These are phyloP conservation scores for Poeciliopsis turneri DNA, from an alignment of 2,797 vertebrate genomes.

Conservation along the genomic window DNA sequence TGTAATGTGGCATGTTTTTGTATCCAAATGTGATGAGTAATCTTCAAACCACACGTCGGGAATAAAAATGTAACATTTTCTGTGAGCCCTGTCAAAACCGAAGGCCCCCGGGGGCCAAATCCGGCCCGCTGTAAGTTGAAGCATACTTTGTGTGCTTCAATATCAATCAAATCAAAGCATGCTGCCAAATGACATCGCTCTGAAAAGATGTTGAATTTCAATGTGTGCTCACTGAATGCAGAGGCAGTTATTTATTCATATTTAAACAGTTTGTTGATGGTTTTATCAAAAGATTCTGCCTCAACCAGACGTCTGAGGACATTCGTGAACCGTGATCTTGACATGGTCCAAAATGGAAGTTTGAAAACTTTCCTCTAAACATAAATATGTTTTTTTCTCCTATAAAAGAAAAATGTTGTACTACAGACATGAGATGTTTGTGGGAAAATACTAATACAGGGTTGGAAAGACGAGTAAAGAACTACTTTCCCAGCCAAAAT, in stretches of 20 bases:
- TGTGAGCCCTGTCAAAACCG: background rate
- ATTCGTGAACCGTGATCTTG: background rate
- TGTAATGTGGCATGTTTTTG: constrained; percentile 31
- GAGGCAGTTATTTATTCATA: background rate
- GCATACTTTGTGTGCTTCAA: background rate
- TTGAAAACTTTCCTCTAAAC: too few species aligned
- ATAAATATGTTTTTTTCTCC: too few species aligned
- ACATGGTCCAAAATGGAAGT: too few species aligned
- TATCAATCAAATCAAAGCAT: background rate
- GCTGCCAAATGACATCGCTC: background rate
- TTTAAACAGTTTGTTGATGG: background rate
- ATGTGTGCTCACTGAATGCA: too few species aligned
- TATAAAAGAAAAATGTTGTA: background rate
- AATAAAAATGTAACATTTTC: constrained; percentile 13
- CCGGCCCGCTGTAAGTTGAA: too few species aligned
- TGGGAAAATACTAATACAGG: background rate
- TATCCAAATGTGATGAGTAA: constrained; percentile 33
- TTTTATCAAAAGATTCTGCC: background rate
- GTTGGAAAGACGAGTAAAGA: too few species aligned
- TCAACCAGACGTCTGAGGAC: too few species aligned
- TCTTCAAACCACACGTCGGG: constrained; percentile 14
- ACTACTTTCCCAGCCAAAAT: too few species aligned
- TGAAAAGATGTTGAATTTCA: background rate
- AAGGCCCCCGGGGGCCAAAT: background rate
- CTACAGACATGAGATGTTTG: background rate